phyloP scores from a whole-genome alignment of 2,888 invertebrate species.

The Pristionchus exspectatus region DNA sequence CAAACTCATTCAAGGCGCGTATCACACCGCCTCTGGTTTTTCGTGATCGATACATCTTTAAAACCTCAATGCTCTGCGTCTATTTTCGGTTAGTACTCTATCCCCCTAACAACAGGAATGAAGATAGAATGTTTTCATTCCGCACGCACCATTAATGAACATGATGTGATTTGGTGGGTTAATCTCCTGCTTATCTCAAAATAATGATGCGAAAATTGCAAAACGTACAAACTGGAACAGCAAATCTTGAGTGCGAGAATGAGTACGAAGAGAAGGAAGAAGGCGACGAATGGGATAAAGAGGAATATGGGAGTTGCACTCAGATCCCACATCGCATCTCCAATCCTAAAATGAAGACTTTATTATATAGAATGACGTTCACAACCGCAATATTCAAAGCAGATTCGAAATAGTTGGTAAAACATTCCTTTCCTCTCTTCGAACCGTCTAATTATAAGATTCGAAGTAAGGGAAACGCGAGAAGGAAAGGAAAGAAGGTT shows the following conservation, averaged over 20 bases:
- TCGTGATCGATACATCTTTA: no score
- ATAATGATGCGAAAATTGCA: not conserved
- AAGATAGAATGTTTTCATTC: not conserved
- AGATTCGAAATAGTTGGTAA: no score
- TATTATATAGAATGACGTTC: not conserved
- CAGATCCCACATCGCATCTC: constrained; percentile 49
- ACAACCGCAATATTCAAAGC: not conserved
- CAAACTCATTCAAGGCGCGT: not conserved
- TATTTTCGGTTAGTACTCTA: no score
- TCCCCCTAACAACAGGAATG: not conserved
- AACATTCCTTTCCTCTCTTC: not conserved
- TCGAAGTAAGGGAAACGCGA: not conserved
- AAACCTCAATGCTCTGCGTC: no score
- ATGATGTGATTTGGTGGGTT: not conserved
- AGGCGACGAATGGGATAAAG: constrained; percentile 55
- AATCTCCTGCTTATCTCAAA: not conserved
- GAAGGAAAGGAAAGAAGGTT: not conserved
- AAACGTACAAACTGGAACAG: constrained; percentile 34
- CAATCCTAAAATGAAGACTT: not conserved
- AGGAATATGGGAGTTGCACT: constrained; percentile 53
- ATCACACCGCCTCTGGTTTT: not conserved
- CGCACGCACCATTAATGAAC: not conserved
- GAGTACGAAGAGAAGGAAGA: constrained; percentile 52
- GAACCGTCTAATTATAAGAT: not conserved
- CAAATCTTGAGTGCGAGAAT: constrained; percentile 51